Evolutionary conservation across 2,113 vertebrate species (phyloP), one percentile per base, ranked within the genome.

Genomic region (Thomomys bottae): DNA sequence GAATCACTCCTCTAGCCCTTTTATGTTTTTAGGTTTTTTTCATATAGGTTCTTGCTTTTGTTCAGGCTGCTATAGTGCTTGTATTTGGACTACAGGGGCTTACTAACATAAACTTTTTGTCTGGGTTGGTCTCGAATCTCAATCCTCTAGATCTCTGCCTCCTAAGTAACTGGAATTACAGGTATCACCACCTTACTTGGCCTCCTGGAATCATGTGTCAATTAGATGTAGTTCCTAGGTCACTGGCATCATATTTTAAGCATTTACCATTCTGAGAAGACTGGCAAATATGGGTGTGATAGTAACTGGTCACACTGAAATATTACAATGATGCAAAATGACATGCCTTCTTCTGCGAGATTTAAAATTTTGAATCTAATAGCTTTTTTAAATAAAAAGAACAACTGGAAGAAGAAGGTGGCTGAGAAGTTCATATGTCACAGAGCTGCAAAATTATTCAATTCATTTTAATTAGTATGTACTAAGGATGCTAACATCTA

Each of bases 361-460:
- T 83, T 93, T 94, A 84, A 91, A 94, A 88, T 71, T 92, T 95
- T 96, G 59, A 93, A 49, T 95, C 94, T 85, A 95, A 96, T 90
- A 88, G 76, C 61, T 96, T 96, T 94, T 94, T 80, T 96, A 93
- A 97, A 96, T 92, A 83, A 97, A 92, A 89, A 92, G 57, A 96
- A 90, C 81, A 96, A 96, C 79, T 93, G 84, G 94, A 93, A 97
- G 88, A 92, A 93, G 77, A 94, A 95, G 78, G 90, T 0, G 93
- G 73, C 68, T 89, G 92, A 92, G 83, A 88, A 94, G 67, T 86
- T 80, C 80, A 59, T 67, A 89, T 49, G 72, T 94, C 84, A 95
- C 54, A 94, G 63, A 96, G 42, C 24, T 89, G 59, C 21, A 95
- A 95, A 95, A 91, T 77, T 85, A 36, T 77, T 57, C 14, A 80